phyloP scores from a whole-genome alignment of 2,797 vertebrate genomes.

The Gallinago solitaria region DNA sequence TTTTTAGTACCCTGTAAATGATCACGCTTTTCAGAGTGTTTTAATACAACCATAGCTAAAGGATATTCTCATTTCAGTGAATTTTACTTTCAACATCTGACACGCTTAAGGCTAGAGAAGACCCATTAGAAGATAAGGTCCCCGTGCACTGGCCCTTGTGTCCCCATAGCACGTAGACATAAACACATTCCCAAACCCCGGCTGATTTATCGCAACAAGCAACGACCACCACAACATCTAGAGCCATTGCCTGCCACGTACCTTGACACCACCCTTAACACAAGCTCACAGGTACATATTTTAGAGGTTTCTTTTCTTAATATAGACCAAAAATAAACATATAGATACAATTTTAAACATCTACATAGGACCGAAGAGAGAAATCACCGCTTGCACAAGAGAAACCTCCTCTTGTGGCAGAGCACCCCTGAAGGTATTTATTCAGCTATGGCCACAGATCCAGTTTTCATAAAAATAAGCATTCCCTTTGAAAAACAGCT shows the following conservation, averaged over 20 bases:
- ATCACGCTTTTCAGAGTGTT: accelerated
- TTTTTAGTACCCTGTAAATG: neutral
- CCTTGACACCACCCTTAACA: neutral
- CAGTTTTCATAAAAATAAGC: neutral
- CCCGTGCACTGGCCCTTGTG: neutral
- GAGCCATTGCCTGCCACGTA: neutral
- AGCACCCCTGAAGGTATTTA: neutral
- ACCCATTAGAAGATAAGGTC: neutral
- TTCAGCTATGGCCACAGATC: neutral
- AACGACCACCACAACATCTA: neutral
- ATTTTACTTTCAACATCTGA: neutral
- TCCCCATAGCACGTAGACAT: accelerated
- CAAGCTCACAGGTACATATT: neutral
- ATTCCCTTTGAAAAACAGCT: neutral
- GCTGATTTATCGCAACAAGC: neutral
- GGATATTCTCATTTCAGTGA: neutral
- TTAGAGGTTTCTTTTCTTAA: neutral
- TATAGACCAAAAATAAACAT: neutral
- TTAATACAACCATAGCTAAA: neutral
- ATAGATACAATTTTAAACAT: neutral
- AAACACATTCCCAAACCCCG: accelerated
- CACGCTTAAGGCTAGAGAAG: neutral
- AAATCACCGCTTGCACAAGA: neutral
- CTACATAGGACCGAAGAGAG: accelerated
- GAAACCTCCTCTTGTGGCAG: neutral